Conservation (phyloP, 1,140 invertebrate species). For the Chionoecetes opilio region DNA sequence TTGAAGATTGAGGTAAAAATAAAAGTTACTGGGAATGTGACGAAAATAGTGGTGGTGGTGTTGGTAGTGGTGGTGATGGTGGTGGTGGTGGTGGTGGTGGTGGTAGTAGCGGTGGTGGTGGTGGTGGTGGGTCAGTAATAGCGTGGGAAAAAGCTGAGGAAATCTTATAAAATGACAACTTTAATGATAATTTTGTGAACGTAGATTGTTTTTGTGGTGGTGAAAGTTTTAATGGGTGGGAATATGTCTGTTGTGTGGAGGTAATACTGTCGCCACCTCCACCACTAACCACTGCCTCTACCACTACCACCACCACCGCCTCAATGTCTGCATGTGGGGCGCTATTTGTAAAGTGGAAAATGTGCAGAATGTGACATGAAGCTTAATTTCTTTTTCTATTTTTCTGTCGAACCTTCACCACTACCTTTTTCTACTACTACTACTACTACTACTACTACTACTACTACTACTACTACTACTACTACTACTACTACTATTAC, state of each 20-base stretch:
- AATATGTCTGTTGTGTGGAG: neutral
- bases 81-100: neutral
- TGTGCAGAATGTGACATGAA: no score
- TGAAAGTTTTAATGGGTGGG: constrained; percentile 13
- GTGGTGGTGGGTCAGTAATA: neutral
- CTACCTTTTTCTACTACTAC: neutral
- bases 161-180: neutral
- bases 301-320: neutral
- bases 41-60: neutral
- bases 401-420: no score
- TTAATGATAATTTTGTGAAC: neutral
- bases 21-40: neutral
- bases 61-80: neutral
- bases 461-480: neutral
- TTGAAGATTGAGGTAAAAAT: no score
- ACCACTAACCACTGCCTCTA: neutral
- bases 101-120: neutral
- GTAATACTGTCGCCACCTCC: neutral
- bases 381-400: no score
- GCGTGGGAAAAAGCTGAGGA: neutral
- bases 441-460: neutral
- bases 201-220: neutral
- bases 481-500: neutral
- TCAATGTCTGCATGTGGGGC: no score
- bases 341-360: no score